Percentiles rank a stretch among this genome's conserved stretches.
Conservation (phyloP, 2,888 invertebrate genomes). For the Meteorus colon region DNA sequence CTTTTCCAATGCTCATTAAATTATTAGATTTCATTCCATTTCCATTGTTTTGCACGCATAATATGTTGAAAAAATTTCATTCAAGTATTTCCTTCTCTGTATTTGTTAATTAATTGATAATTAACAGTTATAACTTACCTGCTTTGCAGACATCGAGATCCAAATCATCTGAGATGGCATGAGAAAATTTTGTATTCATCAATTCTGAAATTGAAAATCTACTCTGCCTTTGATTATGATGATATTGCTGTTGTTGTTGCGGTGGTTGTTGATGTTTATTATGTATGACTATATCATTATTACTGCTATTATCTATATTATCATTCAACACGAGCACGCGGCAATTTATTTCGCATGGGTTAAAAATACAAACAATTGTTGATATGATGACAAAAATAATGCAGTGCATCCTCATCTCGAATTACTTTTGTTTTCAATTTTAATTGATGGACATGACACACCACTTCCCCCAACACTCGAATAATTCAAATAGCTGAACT, state of each 20-base stretch:
- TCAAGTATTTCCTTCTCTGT: too few relatives aligned
- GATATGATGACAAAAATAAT: constrained; percentile 18
- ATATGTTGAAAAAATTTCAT: too few relatives aligned
- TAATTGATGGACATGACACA: constrained; percentile 30
- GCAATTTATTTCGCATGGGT: constrained; percentile 22
- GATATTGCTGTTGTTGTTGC: constrained; percentile 4
- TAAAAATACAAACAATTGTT: constrained; percentile 12
- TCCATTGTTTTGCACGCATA: too few relatives aligned
- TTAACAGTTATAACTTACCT: constrained; percentile 76
- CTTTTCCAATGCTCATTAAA: background rate
- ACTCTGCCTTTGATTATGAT: constrained; percentile 50
- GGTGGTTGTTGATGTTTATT: background rate
- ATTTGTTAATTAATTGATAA: background rate
- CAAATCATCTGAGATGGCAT: constrained; percentile 82
- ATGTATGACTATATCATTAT: background rate
- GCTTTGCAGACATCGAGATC: constrained; percentile 92
- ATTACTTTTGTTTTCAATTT: constrained; percentile 25
- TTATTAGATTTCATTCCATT: background rate
- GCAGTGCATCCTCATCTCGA: constrained; percentile 40
- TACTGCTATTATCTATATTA: constrained; percentile 3
- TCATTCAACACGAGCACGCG: constrained; percentile 32
- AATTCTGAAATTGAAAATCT: constrained; percentile 82
- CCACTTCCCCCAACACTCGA: constrained; percentile 26
- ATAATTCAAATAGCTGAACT: constrained; percentile 23
- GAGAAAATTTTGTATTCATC: constrained; percentile 78